Conservation (phyloP, 92 coral and sea anemone genomes). For the Parazoanthus swiftii region DNA sequence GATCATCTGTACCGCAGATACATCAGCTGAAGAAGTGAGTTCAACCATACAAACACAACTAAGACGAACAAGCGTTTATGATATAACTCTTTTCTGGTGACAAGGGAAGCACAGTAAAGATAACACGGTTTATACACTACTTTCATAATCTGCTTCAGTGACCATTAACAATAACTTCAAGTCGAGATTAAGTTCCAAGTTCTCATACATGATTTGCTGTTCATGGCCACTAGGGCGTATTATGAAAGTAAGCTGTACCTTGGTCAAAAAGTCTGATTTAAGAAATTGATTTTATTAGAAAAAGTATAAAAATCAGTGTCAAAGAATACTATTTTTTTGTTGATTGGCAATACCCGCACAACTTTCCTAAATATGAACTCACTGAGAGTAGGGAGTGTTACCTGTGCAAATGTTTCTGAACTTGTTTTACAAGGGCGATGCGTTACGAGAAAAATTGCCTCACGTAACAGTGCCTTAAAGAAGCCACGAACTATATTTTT, state of each 20-base stretch:
- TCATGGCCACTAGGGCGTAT: too few relatives aligned
- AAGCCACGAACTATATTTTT: neutral
- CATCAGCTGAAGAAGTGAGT: conserved; percentile 88
- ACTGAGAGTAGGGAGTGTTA: too few relatives aligned
- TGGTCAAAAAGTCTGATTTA: too few relatives aligned
- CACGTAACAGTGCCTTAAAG: too few relatives aligned
- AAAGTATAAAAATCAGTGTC: neutral
- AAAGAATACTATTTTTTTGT: neutral
- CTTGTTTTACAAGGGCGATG: too few relatives aligned
- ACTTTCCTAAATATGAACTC: neutral
- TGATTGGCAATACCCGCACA: neutral
- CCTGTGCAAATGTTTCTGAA: too few relatives aligned
- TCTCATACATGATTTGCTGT: too few relatives aligned
- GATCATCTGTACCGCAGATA: conserved; percentile 74
- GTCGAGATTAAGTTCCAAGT: too few relatives aligned
- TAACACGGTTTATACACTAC: neutral
- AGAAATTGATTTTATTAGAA: neutral
- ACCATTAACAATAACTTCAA: too few relatives aligned
- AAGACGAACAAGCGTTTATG: neutral
- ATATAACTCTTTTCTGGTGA: neutral
- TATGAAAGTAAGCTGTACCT: neutral
- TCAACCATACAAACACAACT: neutral
- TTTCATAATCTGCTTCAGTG: too few relatives aligned
- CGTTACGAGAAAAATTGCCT: too few relatives aligned
- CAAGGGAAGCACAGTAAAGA: neutral